Evolutionary conservation across 2,888 invertebrate genomes (phyloP).

Genomic region (Stenotaenia linearis): DNA sequence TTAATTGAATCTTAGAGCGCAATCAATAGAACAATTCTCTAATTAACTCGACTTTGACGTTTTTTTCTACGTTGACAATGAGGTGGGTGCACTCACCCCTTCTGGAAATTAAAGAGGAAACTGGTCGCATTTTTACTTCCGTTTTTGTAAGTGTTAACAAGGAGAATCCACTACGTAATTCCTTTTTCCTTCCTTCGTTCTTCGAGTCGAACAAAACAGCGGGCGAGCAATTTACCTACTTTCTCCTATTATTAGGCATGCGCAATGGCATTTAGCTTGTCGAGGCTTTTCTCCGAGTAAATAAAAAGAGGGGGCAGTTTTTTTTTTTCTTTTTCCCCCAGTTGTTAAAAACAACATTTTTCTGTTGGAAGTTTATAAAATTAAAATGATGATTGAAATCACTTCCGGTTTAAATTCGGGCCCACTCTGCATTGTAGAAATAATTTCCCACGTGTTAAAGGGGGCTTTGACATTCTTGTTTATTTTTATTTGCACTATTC

Average conservation of each 20-base stretch:
- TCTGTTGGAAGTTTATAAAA: not conserved
- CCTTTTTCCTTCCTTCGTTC: not conserved
- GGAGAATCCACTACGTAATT: not conserved
- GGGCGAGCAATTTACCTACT: slow-evolving; percentile 18
- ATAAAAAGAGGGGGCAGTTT: not conserved
- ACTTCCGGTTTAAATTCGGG: not conserved
- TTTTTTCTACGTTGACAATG: not conserved
- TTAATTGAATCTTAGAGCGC: slow-evolving; percentile 11
- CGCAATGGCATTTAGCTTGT: not conserved
- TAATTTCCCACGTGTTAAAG: not conserved
- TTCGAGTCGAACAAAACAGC: not conserved
- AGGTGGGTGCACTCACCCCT: slow-evolving; percentile 11
- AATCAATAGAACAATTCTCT: not conserved
- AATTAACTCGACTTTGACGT: not conserved
- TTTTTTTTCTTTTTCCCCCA: not conserved
- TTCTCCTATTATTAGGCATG: not conserved
- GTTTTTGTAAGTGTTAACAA: not conserved
- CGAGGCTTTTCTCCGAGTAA: not conserved
- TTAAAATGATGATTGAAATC: not conserved
- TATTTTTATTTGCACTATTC: not conserved
- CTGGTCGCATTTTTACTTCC: not conserved
- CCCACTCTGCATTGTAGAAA: not conserved
- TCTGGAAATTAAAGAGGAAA: not conserved
- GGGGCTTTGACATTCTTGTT: slow-evolving; percentile 8
- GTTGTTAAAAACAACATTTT: not conserved